Evolutionary conservation across 2,797 vertebrate genomes (phyloP).

Genomic region (Chaenodraco wilsoni): DNA sequence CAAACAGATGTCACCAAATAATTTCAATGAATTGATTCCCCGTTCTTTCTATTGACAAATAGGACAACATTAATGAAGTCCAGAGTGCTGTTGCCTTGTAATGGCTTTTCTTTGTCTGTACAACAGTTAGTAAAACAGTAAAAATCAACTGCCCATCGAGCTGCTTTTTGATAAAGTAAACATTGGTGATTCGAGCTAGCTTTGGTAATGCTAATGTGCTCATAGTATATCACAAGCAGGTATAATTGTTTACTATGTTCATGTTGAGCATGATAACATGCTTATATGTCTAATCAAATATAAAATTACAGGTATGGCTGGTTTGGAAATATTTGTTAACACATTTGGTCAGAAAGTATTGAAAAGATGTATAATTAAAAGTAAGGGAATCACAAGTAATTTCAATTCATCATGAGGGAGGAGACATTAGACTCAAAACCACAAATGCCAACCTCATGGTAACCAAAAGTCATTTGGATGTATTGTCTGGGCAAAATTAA

Average conservation of each 20-base stretch:
- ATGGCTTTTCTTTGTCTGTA: neutral
- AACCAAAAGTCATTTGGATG: neutral
- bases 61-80: neutral
- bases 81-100: neutral
- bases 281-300: neutral
- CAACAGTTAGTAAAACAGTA: neutral
- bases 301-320: neutral
- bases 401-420: neutral
- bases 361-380: neutral
- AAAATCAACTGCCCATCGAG: neutral
- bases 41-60: neutral
- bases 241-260: neutral
- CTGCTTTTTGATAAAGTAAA: neutral
- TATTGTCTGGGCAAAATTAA: no score
- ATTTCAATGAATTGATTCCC: neutral
- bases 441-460: neutral
- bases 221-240: neutral
- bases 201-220: neutral
- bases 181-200: neutral
- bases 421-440: neutral
- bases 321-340: neutral
- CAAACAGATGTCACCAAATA: neutral
- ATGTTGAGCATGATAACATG: neutral
- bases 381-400: neutral
- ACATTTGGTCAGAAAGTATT: neutral